Conservation (phyloP, 2,888 invertebrate genomes). For the Philereme vetulata region DNA sequence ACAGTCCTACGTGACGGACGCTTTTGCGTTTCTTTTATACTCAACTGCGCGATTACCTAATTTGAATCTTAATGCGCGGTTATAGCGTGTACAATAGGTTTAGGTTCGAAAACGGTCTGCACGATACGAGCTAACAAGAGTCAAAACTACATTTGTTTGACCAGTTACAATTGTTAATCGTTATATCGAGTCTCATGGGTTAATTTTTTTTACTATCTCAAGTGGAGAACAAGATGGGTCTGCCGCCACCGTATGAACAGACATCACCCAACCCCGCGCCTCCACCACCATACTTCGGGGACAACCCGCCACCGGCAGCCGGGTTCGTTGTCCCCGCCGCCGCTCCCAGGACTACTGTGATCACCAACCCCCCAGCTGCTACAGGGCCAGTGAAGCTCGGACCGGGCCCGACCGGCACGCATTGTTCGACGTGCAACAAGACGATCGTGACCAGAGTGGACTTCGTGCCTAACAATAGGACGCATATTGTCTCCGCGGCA, state of each 20-base stretch:
- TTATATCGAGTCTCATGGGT: not conserved
- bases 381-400: slow-evolving; percentile 49
- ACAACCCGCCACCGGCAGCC: slow-evolving; percentile 67
- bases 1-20: slow-evolving; percentile 6
- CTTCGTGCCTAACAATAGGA: slow-evolving; percentile 74
- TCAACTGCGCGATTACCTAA: slow-evolving; percentile 1
- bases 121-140: not conserved
- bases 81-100: not conserved
- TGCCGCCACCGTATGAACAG: slow-evolving; percentile 75
- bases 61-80: slow-evolving; percentile 3
- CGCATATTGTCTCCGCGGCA: slow-evolving; percentile 74
- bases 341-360: slow-evolving; percentile 66
- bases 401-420: slow-evolving; percentile 72
- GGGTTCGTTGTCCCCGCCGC: slow-evolving; percentile 56
- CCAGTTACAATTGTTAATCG: not conserved
- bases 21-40: slow-evolving; percentile 11
- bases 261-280: slow-evolving; percentile 66
- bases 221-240: slow-evolving; percentile 81
- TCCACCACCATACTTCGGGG: slow-evolving; percentile 75
- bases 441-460: slow-evolving; percentile 71
- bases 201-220: slow-evolving; percentile 43
- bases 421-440: slow-evolving; percentile 69
- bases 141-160: not conserved
- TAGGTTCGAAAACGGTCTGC: no score
- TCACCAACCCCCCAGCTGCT: slow-evolving; percentile 51